Conservation (phyloP, 1,140 invertebrate genomes). For the Elymnias hypermnestra region DNA sequence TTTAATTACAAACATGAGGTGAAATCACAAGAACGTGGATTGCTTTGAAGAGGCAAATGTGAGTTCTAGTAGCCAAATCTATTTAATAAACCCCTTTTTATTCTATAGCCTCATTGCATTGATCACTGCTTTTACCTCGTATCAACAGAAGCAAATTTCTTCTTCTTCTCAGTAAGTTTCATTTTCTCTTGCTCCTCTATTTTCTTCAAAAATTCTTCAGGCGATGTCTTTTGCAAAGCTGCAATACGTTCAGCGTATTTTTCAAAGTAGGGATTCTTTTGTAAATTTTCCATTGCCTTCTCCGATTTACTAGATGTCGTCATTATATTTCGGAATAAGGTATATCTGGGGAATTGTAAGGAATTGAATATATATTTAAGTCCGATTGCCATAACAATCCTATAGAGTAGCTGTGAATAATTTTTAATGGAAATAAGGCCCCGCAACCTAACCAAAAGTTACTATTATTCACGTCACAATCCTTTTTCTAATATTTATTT, state of each 20-base stretch:
- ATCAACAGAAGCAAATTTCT: constrained; percentile 48
- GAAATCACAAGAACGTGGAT: no score
- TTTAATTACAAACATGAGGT: no score
- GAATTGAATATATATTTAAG: constrained; percentile 6
- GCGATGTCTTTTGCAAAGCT: constrained; percentile 83
- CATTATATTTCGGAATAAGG: constrained; percentile 69
- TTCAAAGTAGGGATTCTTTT: constrained; percentile 87
- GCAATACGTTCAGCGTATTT: constrained; percentile 90
- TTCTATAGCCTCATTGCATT: no score
- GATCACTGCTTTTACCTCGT: constrained; percentile 36
- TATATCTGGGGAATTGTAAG: constrained; percentile 25
- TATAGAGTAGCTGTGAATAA: background rate
- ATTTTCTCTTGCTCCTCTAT: constrained; percentile 78
- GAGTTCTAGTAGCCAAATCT: no score
- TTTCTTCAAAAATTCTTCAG: constrained; percentile 84
- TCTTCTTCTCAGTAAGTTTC: constrained; percentile 53
- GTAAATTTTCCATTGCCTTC: constrained; percentile 80
- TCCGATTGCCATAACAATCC: constrained; percentile 24
- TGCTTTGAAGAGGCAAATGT: no score
- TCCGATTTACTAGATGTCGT: constrained; percentile 70
- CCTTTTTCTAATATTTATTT: no score
- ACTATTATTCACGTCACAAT: background rate
- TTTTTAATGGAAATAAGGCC: no score
- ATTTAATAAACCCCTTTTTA: no score
- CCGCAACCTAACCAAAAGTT: no score